These are phyloP conservation scores for Scophthalmus maximus DNA, from an alignment of 2,113 vertebrate species.

Conservation along the genomic window DNA sequence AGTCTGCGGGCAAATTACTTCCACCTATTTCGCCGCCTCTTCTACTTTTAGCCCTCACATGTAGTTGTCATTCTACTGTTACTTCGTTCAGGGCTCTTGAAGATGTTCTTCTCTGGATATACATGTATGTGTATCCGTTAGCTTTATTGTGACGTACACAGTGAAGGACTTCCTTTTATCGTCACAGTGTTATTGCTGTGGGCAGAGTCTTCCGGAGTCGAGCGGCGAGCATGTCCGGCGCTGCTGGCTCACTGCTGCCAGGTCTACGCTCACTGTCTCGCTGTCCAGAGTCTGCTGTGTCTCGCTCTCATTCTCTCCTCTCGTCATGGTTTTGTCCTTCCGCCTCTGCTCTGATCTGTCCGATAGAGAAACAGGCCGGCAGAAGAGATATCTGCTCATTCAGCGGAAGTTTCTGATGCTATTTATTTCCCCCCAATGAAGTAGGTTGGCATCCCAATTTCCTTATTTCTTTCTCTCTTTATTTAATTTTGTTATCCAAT, in stretches of 20 bases:
- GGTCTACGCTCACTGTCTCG: conserved; percentile 14
- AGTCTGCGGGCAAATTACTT: too few species aligned
- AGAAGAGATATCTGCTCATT: background rate
- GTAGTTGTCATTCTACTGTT: too few species aligned
- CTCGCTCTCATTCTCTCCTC: background rate
- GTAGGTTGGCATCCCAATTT: too few species aligned
- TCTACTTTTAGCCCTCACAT: too few species aligned
- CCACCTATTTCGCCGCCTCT: too few species aligned
- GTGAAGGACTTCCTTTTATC: background rate
- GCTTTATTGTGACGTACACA: background rate
- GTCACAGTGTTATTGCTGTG: background rate
- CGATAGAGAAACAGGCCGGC: too few species aligned
- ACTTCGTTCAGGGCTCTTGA: too few species aligned
- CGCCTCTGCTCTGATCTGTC: conserved; percentile 23
- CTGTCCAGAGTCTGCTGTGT: conserved; percentile 34
- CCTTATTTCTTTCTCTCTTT: too few species aligned
- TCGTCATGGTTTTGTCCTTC: conserved; percentile 31
- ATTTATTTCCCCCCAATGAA: too few species aligned
- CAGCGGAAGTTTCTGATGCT: background rate
- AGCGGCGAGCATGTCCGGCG: conserved; percentile 8
- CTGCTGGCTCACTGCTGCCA: conserved; percentile 26
- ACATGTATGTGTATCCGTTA: too few species aligned
- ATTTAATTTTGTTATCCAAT: too few species aligned
- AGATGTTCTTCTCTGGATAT: too few species aligned
- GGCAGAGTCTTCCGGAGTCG: background rate